A percentile compares a stretch with the other conserved stretches of the same genome.
These are phyloP conservation scores for Empis stercorea DNA, from an alignment of 2,888 invertebrate species.

Conservation along the genomic window DNA sequence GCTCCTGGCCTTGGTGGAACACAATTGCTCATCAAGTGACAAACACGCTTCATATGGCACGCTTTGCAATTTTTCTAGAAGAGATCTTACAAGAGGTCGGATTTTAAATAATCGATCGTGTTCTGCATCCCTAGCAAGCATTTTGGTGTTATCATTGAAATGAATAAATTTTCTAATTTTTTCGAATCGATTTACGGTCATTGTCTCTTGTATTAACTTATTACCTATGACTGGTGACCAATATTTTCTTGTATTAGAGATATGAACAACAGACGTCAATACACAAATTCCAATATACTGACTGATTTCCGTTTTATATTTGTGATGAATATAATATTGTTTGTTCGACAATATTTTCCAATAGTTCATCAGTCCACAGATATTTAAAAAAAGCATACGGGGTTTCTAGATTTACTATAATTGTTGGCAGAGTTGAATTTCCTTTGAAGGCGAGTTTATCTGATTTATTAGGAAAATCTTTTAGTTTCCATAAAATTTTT, in stretches of 20 bases:
- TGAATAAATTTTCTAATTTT: constrained; percentile 9
- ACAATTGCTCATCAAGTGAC: constrained; percentile 12
- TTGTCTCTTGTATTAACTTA: constrained; percentile 1
- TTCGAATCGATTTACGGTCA: constrained; percentile 8
- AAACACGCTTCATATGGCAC: constrained; percentile 11
- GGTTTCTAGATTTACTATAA: background rate
- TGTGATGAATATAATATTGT: background rate
- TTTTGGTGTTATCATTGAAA: constrained; percentile 10
- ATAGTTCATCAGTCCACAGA: background rate
- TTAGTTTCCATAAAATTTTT: background rate
- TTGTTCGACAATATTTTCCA: background rate
- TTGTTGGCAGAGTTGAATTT: background rate
- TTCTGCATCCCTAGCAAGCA: constrained; percentile 3
- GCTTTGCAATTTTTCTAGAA: constrained; percentile 1
- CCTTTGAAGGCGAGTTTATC: background rate
- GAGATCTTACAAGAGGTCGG: constrained; percentile 8
- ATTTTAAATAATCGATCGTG: constrained; percentile 12
- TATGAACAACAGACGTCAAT: background rate
- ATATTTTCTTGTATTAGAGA: constrained; percentile 2
- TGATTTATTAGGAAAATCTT: background rate
- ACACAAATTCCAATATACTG: constrained; percentile 5
- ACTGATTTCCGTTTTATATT: constrained; percentile 1
- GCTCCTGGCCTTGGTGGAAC: constrained; percentile 3
- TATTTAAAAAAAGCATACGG: background rate
- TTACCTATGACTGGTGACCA: constrained; percentile 3